Conservation (phyloP, 2,797 vertebrate genomes). For the Podargus strigoides region DNA sequence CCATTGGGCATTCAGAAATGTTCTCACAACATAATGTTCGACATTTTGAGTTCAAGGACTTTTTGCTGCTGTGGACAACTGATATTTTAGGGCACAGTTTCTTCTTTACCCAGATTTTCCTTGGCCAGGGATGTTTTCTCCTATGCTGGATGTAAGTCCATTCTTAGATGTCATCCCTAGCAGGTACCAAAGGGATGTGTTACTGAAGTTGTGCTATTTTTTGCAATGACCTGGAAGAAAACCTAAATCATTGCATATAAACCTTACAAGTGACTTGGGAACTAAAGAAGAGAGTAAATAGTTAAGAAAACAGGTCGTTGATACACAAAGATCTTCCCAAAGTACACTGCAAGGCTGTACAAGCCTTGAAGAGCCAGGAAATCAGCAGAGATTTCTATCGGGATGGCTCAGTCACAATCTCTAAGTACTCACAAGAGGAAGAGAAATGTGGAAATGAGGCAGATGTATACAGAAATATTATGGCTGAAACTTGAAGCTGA, state of each 20-base stretch:
- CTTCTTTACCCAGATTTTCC: background rate
- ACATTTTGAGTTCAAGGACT: background rate
- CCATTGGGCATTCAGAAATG: background rate
- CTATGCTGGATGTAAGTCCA: background rate
- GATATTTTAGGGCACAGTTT: background rate
- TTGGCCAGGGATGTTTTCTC: background rate
- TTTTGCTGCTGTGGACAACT: background rate
- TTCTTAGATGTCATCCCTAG: background rate
- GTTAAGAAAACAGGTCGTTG: background rate
- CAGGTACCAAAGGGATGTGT: background rate
- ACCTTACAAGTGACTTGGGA: background rate
- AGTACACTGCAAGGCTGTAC: background rate
- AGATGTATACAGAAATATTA: background rate
- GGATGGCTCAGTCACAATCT: slow-evolving; percentile 21
- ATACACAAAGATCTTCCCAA: background rate
- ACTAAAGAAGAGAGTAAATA: background rate
- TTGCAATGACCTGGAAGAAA: background rate
- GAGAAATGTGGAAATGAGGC: slow-evolving; percentile 5
- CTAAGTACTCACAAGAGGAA: background rate
- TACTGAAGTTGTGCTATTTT: background rate
- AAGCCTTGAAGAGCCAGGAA: slow-evolving; percentile 13
- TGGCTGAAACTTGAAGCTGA: background rate
- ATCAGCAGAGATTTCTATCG: background rate
- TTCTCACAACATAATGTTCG: background rate
- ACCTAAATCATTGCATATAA: background rate